Evolutionary conservation across 2,888 invertebrate species (phyloP), one percentile per base, ranked within the genome.

Genomic region (Perithous albicinctus): DNA sequence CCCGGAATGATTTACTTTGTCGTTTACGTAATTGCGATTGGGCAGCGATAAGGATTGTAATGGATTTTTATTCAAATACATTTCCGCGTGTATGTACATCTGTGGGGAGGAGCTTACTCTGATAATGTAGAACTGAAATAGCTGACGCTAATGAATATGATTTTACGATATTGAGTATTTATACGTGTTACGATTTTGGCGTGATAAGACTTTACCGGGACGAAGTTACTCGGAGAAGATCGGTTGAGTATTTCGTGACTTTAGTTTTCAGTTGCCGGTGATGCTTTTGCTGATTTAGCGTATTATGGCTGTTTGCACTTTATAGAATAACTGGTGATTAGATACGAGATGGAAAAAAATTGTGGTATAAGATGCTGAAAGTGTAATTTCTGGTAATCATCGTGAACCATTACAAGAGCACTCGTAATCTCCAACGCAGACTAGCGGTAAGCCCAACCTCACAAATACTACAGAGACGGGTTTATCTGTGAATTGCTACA

Each of bases 21-120:
- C 29, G 18, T 48, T 66, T 32, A 46, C 29, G 46, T 29, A 29
- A 48, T 66, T 66, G 46, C 66, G 48, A 66, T n/a, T 66, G 48
- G 32, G 10, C 46, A 15, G 32, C 18, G 66, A 66, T 66, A 66
- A 66, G 8, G 26, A 29, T 23, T 29, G 43, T 46, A 46, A 64
- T 46, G 64, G 46, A 46, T 64, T 64, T 64, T 64, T 64, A 15
- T 46, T 56, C 51, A 20, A 51, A 51, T 20, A 23, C 51, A 51
- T 51, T 51, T 51, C 20, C 20, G 20, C 18, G 20, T 20, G 20
- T n/a, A 43, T 43, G n/a, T 43, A 5, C 43, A 15, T 43, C n/a
- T n/a, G n/a, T n/a, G n/a, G n/a, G n/a, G n/a, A n/a, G n/a, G n/a
- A n/a, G n/a, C n/a, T n/a, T n/a, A n/a, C n/a, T 15, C 43, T 43